A percentile compares a stretch with the other conserved stretches of the same genome.
Evolutionary conservation across 1,140 invertebrate genomes (phyloP).

Genomic region (Fopius arisanus): DNA sequence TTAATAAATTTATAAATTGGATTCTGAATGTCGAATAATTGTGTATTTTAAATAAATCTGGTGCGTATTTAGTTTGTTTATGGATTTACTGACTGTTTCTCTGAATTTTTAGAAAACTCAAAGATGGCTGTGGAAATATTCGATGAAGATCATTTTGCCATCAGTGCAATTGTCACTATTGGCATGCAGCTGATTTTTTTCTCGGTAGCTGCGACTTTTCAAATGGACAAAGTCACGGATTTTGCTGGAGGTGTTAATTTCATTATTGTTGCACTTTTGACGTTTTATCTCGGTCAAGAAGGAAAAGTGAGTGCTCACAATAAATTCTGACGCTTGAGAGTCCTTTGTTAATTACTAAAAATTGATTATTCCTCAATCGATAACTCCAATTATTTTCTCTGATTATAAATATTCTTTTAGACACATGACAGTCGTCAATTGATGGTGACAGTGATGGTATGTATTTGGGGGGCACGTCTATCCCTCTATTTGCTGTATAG

Average conservation of each 20-base stretch:
- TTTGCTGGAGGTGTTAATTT: constrained; percentile 93
- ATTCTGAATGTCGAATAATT: too few species aligned
- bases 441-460: constrained; percentile 86
- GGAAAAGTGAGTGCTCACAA: constrained; percentile 66
- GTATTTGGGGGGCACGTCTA: constrained; percentile 84
- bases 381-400: neutral
- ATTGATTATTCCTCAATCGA: neutral
- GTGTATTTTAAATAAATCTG: too few species aligned
- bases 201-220: constrained; percentile 81
- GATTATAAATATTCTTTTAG: constrained; percentile 59
- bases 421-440: constrained; percentile 86
- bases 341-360: neutral
- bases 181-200: constrained; percentile 90
- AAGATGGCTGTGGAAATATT: constrained; percentile 75
- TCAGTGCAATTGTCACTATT: constrained; percentile 87
- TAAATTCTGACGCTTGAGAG: neutral
- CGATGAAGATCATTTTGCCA: constrained; percentile 86
- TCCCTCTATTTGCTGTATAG: constrained; percentile 87
- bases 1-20: too few species aligned
- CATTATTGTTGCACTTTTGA: constrained; percentile 85
- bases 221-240: constrained; percentile 90
- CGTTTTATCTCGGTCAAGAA: constrained; percentile 85
- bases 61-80: too few species aligned
- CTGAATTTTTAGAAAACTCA: neutral
- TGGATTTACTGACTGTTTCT: neutral